Evolutionary conservation across 2,113 vertebrate species (phyloP).

Genomic region (Conger conger): DNA sequence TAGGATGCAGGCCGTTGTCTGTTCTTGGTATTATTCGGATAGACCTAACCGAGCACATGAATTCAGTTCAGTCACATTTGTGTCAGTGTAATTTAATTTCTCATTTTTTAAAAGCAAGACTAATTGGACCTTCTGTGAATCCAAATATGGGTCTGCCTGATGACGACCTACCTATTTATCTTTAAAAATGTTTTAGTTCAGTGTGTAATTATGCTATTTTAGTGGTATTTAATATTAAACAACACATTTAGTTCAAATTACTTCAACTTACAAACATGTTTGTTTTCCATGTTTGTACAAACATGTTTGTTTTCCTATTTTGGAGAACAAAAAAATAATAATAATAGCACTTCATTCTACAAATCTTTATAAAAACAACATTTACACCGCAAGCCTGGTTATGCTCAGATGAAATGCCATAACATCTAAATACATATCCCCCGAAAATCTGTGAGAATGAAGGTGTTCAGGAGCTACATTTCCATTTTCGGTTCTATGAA

Average conservation of each 20-base stretch:
- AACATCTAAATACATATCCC: no score
- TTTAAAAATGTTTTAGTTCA: neutral
- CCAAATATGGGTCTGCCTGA: neutral
- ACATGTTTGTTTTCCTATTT: no score
- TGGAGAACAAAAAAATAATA: no score
- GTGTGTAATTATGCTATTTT: neutral
- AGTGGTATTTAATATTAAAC: neutral
- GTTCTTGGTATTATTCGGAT: neutral
- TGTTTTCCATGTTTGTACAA: no score
- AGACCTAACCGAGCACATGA: neutral
- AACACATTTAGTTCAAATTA: no score
- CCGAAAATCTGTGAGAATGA: neutral
- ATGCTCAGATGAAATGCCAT: neutral
- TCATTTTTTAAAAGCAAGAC: no score
- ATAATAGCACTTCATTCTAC: no score
- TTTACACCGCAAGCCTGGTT: neutral
- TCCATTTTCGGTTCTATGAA: neutral
- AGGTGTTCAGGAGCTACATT: neutral
- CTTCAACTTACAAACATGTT: no score
- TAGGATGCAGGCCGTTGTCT: neutral
- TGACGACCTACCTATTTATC: neutral
- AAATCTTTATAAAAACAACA: no score
- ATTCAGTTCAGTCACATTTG: no score
- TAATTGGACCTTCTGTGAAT: no score
- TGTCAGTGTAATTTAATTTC: no score